phyloP scores from a whole-genome alignment of 1,140 invertebrate species.

The Oncopodura yosiiana region DNA sequence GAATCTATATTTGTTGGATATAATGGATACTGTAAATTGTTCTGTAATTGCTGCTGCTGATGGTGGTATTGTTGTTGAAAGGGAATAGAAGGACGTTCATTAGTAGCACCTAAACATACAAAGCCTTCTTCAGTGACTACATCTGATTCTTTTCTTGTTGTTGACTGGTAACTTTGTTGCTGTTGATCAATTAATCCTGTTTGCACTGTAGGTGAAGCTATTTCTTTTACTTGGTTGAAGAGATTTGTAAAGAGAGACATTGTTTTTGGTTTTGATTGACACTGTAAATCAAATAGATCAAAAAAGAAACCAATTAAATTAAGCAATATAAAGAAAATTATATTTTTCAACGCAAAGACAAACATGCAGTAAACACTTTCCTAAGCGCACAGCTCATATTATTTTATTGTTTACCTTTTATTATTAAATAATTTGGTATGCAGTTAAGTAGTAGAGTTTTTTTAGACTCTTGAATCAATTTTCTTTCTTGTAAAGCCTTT shows the following conservation, averaged over 20 bases:
- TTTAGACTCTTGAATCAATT: background rate
- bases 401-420: no score
- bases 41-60: no score
- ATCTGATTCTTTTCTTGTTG: background rate
- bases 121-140: constrained; percentile 23
- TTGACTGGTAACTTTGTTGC: background rate
- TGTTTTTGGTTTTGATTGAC: background rate
- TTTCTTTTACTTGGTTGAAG: constrained; percentile 7
- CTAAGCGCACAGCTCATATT: no score
- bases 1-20: background rate
- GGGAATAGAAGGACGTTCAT: background rate
- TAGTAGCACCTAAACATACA: constrained; percentile 13
- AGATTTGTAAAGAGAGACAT: constrained; percentile 4
- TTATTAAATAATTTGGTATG: no score
- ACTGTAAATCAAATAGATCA: no score
- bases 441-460: background rate
- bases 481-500: constrained; percentile 30
- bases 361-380: no score
- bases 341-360: no score
- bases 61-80: no score
- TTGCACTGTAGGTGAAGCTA: background rate
- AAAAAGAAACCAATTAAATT: background rate
- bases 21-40: background rate
- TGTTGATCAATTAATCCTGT: constrained; percentile 1
- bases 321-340: no score